A percentile compares a stretch with the other conserved stretches of the same genome.
Conservation (phyloP, 2,113 vertebrate species). For the Zosterops borbonicus region DNA sequence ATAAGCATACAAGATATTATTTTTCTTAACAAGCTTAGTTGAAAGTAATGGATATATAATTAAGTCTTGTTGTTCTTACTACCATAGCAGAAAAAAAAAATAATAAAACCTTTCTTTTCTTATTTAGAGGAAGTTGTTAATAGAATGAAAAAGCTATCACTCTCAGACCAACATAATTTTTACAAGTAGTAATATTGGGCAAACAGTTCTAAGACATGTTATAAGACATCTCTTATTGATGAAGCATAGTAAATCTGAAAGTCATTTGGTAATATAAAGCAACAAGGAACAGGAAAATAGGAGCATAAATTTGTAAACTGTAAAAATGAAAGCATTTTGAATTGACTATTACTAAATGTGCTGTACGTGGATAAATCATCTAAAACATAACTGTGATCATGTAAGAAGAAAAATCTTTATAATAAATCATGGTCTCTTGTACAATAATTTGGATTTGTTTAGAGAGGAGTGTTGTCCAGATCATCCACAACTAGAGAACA, state of each 20-base stretch:
- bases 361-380: neutral
- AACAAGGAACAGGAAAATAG: neutral
- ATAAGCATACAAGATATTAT: accelerated
- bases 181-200: neutral
- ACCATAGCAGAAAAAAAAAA: neutral
- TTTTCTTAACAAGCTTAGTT: neutral
- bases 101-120: neutral
- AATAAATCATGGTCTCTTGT: neutral
- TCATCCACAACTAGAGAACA: neutral
- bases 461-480: neutral
- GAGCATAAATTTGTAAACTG: neutral
- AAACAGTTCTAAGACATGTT: neutral
- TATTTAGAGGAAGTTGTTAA: neutral
- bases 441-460: neutral
- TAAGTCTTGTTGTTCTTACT: neutral
- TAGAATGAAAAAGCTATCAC: neutral
- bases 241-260: neutral
- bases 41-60: neutral
- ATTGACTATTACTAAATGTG: neutral
- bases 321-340: neutral
- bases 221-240: neutral
- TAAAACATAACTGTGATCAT: neutral
- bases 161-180: neutral
- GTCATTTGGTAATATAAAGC: neutral
- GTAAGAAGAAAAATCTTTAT: neutral